Conservation (phyloP, 2,888 invertebrate genomes). For the Leucoma salicis region DNA sequence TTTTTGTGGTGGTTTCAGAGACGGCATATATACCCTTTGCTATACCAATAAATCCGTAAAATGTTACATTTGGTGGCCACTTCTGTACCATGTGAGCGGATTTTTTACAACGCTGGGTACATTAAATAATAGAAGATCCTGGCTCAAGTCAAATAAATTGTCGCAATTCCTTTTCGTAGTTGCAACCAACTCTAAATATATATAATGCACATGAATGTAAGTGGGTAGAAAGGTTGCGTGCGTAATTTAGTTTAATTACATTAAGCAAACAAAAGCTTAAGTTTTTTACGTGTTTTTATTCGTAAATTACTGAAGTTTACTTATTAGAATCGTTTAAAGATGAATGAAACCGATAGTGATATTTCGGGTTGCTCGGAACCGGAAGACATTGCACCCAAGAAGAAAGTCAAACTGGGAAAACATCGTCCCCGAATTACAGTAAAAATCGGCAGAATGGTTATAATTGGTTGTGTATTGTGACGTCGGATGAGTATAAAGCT, state of each 20-base stretch:
- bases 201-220: too few relatives aligned
- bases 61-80: conserved; percentile 2
- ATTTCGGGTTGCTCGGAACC: neutral
- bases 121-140: too few relatives aligned
- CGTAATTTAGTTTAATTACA: neutral
- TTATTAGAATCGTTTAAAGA: neutral
- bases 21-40: conserved; percentile 2
- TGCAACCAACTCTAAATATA: too few relatives aligned
- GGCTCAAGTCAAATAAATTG: too few relatives aligned
- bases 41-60: conserved; percentile 6
- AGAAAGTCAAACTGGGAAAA: neutral
- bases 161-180: too few relatives aligned
- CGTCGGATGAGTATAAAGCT: conserved; percentile 11
- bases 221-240: neutral
- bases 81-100: too few relatives aligned
- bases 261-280: neutral
- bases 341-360: neutral
- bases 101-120: too few relatives aligned
- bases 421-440: neutral
- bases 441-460: neutral
- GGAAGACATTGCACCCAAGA: neutral
- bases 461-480: conserved; percentile 5
- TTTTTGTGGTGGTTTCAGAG: conserved; percentile 3
- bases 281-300: neutral
- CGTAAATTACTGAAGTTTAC: neutral